These are phyloP conservation scores for Eublepharis macularius DNA, from an alignment of 2,113 vertebrate genomes.

Conservation along the genomic window DNA sequence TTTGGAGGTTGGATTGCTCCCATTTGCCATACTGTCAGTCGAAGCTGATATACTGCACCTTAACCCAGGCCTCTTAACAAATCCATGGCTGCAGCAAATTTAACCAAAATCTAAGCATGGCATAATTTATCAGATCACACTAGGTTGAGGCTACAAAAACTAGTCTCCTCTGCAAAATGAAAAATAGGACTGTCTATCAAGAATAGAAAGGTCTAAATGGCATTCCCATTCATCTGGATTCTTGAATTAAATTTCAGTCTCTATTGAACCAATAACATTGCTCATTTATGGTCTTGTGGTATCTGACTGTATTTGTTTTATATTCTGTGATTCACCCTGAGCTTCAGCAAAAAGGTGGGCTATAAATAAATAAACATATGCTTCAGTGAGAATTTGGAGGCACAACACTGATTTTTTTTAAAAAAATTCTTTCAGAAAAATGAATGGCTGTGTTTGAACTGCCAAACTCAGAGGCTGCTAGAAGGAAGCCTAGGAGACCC, in stretches of 20 bases:
- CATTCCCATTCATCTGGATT: background rate
- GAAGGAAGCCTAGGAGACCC: constrained; percentile 92
- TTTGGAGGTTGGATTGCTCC: background rate
- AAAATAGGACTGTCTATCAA: no score
- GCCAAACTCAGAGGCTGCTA: constrained; percentile 95
- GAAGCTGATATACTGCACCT: background rate
- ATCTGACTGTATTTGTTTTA: no score
- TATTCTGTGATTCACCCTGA: no score
- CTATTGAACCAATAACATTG: background rate
- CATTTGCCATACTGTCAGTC: background rate
- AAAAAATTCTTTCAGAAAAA: constrained; percentile 92
- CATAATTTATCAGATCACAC: background rate
- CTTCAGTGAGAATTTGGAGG: background rate
- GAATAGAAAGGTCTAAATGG: background rate
- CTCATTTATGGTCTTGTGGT: no score
- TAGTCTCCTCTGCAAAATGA: background rate
- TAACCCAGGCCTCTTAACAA: background rate
- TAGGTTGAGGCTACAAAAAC: background rate
- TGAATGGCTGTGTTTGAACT: constrained; percentile 99
- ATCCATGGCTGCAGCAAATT: background rate
- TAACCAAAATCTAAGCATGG: background rate
- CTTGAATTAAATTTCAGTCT: background rate
- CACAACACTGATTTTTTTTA: constrained; percentile 11
- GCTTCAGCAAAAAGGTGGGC: no score
- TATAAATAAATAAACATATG: background rate